Evolutionary conservation across 2,888 invertebrate genomes (phyloP), one percentile per base, ranked within the genome.

Genomic region (Sabatieria punctata): DNA sequence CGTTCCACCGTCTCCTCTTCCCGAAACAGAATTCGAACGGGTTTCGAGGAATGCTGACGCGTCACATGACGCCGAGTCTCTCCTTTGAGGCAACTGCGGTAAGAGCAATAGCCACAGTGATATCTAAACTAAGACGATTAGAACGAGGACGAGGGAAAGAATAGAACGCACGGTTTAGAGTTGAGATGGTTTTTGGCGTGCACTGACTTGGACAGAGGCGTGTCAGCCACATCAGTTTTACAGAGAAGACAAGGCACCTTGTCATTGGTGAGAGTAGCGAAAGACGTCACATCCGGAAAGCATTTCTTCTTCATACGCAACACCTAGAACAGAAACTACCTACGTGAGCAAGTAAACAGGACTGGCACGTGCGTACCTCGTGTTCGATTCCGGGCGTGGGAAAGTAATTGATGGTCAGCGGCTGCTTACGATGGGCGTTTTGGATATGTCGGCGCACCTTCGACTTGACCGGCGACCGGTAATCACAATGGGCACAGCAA

Each of bases 151-250:
- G n/a, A 13, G 4, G 22, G 13, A 8, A 4, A n/a, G 6, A 19
- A 8, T 23, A 18, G 23, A 22, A 22, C 40, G 19, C 23, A 48
- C 24, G 48, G 48, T 23, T 46, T 45, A 11, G 48, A 18, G 25
- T 48, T 24, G 25, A 48, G 26, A 24, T 48, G 48, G 35, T 48
- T 48, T 23, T 48, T 48, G 33, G 45, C 48, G 39, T 48, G 48
- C 2, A 48, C 45, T 2, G 23, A 8, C 26, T 46, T 45, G 4
- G 48, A 48, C 21, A 35, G 23, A 18, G 24, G 24, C 6, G 38
- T 43, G 23, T 46, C 46, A 18, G 33, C 22, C 13, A 49, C 43
- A 13, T 22, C 40, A 36, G 26, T 43, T 23, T 47, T 33, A 26
- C 46, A 47, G 4, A 41, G 15, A 13, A 11, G 24, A 24, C 39